Base-by-base conservation (phyloP, 2,113 vertebrate genomes). In the Peromyscus californicus region DNA sequence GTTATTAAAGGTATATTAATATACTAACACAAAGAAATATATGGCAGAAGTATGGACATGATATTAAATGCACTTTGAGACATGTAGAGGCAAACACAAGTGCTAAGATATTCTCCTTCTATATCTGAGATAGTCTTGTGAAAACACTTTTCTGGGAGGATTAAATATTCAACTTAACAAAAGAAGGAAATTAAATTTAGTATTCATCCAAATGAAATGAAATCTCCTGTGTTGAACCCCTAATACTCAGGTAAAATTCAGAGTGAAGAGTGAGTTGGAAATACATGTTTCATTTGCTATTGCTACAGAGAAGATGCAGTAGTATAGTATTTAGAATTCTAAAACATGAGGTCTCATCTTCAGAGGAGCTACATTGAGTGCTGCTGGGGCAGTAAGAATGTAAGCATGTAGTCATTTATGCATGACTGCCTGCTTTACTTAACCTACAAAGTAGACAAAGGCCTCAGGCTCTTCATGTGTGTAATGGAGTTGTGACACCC, bases 151-250 rank as follows among this genome's bases (percentile, higher is more conserved):
- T 15, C 22, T 69, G 75, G 42, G 33, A 88, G 29, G 13, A 88
- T 22, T 29, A n/a, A 80, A 61, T 92, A 96, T 74, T 67, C 17
- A 75, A 4, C 51, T 69, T 96, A 51, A 93, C 19, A 67, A 39
- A 85, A 92, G n/a, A 91, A 91, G 39, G 8, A 70, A 89, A 75
- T 94, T 69, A 83, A 65, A 61, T 36, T 89, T 83, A 87, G 24
- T 93, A 63, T 36, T 83, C 4, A 90, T 85, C 9, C 80, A 91
- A 86, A 75, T 86, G 61, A 97, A 95, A 69, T 86, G 54, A 96
- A 95, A 31, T 74, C 33, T 45, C 42, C 70, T 22, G 36, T 51
- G 80, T 19, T 26, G 48, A 92, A 51, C 5, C 45, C 65, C 54
- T 39, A 89, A n/a, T 90, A 65, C 61, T 76, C 79, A 93, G 79